Conservation (phyloP, 1,140 invertebrate genomes). For the Papilio helenus region DNA sequence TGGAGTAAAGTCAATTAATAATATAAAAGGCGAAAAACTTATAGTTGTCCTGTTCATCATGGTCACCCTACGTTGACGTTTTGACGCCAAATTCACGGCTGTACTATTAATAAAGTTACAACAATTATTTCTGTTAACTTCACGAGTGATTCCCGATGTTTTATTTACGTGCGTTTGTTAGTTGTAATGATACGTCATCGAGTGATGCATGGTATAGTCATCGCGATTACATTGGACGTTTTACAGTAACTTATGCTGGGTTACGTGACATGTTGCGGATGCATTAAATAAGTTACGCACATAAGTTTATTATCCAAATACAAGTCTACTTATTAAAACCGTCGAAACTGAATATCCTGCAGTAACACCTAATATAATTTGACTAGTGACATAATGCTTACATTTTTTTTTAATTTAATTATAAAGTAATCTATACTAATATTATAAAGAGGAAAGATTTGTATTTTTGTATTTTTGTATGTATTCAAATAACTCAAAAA, state of each 20-base stretch:
- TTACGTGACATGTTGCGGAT: conserved; percentile 12
- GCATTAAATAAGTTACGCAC: not conserved
- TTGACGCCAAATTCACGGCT: conserved; percentile 48
- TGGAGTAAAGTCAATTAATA: no score
- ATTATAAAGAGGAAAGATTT: no score
- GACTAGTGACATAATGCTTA: no score
- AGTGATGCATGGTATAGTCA: conserved; percentile 3
- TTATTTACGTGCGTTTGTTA: conserved; percentile 2
- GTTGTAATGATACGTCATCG: conserved; percentile 11
- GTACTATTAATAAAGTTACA: conserved; percentile 45
- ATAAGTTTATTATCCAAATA: no score
- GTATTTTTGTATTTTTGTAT: no score
- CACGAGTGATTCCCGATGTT: conserved; percentile 54
- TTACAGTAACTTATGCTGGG: not conserved
- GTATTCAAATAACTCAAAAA: no score
- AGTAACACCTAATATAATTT: no score
- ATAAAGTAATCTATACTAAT: no score
- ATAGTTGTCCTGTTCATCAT: conserved; percentile 17
- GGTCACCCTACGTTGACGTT: conserved; percentile 44
- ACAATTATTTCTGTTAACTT: conserved; percentile 36
- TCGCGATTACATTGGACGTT: not conserved
- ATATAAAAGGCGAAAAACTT: no score
- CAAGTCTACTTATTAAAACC: no score
- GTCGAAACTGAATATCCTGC: no score
- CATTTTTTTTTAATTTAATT: no score